Conservation (phyloP, 2,797 vertebrate species). For the Rallus crepitans region DNA sequence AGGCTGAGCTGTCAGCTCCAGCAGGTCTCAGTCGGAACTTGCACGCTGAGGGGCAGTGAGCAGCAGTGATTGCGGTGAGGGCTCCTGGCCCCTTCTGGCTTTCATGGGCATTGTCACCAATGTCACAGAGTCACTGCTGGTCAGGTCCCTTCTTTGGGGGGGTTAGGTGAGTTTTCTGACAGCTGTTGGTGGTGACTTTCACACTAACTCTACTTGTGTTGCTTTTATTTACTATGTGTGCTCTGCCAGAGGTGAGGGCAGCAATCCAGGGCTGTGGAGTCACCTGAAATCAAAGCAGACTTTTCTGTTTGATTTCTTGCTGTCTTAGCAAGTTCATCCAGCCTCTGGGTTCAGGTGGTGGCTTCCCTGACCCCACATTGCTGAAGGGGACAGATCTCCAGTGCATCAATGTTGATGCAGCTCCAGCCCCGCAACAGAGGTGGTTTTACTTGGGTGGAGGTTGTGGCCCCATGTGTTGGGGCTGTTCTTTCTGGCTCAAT, state of each 20-base stretch:
- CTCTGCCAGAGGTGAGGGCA: not conserved
- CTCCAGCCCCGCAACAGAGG: not conserved
- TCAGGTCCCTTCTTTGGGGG: fast-evolving
- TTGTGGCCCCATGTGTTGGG: not conserved
- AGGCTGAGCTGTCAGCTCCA: fast-evolving
- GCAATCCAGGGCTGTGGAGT: not conserved
- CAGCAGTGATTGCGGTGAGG: not conserved
- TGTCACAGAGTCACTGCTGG: not conserved
- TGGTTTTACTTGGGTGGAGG: not conserved
- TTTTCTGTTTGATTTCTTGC: not conserved
- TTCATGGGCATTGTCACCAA: not conserved
- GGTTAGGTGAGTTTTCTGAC: not conserved
- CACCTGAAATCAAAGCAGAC: not conserved
- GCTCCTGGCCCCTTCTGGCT: not conserved
- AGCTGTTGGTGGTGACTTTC: not conserved
- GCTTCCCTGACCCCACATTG: not conserved
- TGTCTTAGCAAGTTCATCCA: not conserved
- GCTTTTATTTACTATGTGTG: not conserved
- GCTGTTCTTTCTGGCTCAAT: fast-evolving
- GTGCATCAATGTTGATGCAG: not conserved
- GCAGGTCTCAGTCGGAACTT: not conserved
- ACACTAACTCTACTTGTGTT: not conserved
- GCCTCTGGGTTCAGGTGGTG: not conserved
- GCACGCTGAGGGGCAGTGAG: not conserved
- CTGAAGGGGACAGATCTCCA: not conserved